Percentiles rank a stretch among this genome's conserved stretches.
Evolutionary conservation across 2,888 invertebrate genomes (phyloP).

Genomic region (Mongoloraphidia duomilia): DNA sequence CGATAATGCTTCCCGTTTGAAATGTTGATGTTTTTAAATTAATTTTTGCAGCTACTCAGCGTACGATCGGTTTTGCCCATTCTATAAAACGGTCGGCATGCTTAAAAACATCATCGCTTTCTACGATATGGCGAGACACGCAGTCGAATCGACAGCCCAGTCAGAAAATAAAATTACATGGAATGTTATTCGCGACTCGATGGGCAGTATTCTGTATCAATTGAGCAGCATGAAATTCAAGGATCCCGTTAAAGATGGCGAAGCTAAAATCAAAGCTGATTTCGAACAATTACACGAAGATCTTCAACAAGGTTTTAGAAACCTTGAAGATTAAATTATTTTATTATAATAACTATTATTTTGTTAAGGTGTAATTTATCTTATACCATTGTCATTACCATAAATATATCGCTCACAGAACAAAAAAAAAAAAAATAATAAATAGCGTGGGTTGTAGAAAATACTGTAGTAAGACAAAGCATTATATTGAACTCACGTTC

Average conservation of each 20-base stretch:
- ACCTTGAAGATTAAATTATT: constrained; percentile 80
- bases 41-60: constrained; percentile 53
- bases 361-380: too few relatives aligned
- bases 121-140: constrained; percentile 96
- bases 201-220: constrained; percentile 93
- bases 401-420: too few relatives aligned
- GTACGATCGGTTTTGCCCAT: constrained; percentile 97
- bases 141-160: constrained; percentile 96
- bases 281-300: constrained; percentile 95
- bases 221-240: constrained; percentile 99
- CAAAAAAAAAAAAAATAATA: too few relatives aligned
- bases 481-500: too few relatives aligned
- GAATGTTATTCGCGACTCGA: constrained; percentile 92
- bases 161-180: constrained; percentile 99
- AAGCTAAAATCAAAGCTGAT: constrained; percentile 91
- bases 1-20: not conserved
- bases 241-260: constrained; percentile 97
- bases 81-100: constrained; percentile 99
- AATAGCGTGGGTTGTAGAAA: too few relatives aligned
- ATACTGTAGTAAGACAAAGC: too few relatives aligned
- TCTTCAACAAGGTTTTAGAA: constrained; percentile 94
- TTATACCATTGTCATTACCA: too few relatives aligned
- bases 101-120: constrained; percentile 94
- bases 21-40: constrained; percentile 2
- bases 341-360: not conserved